These are phyloP conservation scores for Pteruthius melanotis DNA, from an alignment of 2,113 vertebrate genomes.

Conservation along the genomic window DNA sequence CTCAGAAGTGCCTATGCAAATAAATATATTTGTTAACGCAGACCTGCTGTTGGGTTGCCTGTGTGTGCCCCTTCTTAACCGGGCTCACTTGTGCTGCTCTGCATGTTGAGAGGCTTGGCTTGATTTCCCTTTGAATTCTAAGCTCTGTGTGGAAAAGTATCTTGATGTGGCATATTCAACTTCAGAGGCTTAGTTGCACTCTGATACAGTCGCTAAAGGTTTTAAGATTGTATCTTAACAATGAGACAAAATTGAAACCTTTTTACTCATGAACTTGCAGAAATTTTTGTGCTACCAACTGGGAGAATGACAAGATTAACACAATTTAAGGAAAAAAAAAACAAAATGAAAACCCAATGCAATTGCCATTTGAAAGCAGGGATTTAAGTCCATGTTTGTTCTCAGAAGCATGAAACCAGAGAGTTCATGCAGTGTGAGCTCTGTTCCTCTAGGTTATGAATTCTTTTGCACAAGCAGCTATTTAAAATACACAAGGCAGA, in stretches of 20 bases:
- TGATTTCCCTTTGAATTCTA: not conserved
- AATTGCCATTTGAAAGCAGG: not conserved
- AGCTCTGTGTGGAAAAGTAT: not conserved
- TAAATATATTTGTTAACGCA: not conserved
- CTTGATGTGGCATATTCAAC: not conserved
- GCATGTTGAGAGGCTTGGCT: not conserved
- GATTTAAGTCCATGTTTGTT: not conserved
- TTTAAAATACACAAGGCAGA: not conserved
- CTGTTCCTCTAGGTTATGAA: not conserved
- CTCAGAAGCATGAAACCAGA: not conserved
- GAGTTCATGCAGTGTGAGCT: not conserved
- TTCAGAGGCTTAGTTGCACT: not conserved
- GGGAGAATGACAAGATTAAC: not conserved
- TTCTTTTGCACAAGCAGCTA: not conserved
- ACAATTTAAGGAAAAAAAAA: not conserved
- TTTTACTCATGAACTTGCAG: not conserved
- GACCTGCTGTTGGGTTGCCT: not conserved
- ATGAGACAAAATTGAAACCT: not conserved
- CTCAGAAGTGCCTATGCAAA: not conserved
- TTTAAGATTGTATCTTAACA: not conserved
- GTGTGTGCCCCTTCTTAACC: not conserved
- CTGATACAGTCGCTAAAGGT: not conserved
- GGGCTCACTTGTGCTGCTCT: not conserved
- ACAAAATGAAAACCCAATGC: not conserved
- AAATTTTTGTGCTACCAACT: not conserved